phyloP scores from a whole-genome alignment of 2,113 vertebrate species.

The Dicerorhinus sumatrensis region DNA sequence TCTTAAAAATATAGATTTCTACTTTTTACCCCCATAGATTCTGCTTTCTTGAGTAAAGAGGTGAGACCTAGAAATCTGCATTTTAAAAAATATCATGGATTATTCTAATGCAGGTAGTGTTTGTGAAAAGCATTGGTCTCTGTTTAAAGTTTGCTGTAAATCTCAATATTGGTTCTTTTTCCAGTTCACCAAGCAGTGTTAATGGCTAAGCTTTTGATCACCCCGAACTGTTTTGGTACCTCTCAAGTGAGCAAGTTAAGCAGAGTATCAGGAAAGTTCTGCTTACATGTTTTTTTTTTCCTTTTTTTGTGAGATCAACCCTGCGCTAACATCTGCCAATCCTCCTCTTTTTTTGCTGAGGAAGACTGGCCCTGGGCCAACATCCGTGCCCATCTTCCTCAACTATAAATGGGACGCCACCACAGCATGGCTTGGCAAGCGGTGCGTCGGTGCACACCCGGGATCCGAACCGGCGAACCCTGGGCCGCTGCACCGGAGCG shows the following conservation, averaged over 20 bases:
- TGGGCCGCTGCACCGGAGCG: no score
- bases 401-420: no score
- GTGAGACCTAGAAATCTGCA: not conserved
- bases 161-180: not conserved
- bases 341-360: no score
- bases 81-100: not conserved
- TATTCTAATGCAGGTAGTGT: not conserved
- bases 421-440: no score
- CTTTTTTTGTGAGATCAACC: no score
- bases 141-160: not conserved
- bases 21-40: not conserved
- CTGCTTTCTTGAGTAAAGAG: not conserved
- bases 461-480: no score
- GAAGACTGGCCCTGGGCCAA: no score
- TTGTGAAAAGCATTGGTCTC: conserved; percentile 41
- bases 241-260: not conserved
- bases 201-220: not conserved
- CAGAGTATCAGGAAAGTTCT: not conserved
- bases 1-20: not conserved
- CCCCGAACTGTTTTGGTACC: not conserved
- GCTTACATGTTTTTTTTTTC: not conserved
- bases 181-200: not conserved
- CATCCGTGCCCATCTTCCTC: no score
- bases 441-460: no score
- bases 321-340: no score